A percentile compares a stretch with the other conserved stretches of the same genome.
phyloP scores from a whole-genome alignment of 1,140 invertebrate genomes.

The Spodoptera litura region DNA sequence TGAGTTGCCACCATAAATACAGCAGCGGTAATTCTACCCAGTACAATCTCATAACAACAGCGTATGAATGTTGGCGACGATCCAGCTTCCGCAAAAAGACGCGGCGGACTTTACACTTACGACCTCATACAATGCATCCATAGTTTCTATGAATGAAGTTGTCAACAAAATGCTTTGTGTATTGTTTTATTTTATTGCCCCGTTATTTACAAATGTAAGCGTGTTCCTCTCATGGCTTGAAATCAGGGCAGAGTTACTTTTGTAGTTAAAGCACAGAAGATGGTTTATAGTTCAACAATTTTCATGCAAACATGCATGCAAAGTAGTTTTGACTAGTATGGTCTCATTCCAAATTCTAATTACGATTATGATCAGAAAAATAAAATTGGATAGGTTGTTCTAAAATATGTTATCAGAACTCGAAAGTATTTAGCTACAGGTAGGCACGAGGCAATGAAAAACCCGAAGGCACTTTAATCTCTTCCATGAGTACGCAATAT shows the following conservation, averaged over 20 bases:
- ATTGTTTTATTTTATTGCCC: neutral
- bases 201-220: too few species aligned
- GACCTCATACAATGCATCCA: slow-evolving; percentile 33
- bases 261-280: neutral
- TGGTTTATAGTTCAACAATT: too few species aligned
- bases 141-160: slow-evolving; percentile 42
- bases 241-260: neutral
- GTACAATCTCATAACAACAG: slow-evolving; percentile 65
- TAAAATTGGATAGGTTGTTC: neutral
- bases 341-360: neutral
- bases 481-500: slow-evolving; percentile 31
- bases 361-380: neutral
- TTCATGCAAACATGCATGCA: neutral
- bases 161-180: slow-evolving; percentile 24
- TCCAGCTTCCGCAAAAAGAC: slow-evolving; percentile 62
- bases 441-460: neutral
- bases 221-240: neutral
- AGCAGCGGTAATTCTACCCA: slow-evolving; percentile 46
- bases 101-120: slow-evolving; percentile 44
- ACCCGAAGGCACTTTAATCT: slow-evolving; percentile 22
- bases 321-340: neutral
- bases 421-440: neutral
- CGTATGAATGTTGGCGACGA: slow-evolving; percentile 59
- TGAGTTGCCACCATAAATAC: slow-evolving; percentile 36
- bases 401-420: neutral